Evolutionary conservation across 2,113 vertebrate species (phyloP).

Genomic region (Rhea pennata): DNA sequence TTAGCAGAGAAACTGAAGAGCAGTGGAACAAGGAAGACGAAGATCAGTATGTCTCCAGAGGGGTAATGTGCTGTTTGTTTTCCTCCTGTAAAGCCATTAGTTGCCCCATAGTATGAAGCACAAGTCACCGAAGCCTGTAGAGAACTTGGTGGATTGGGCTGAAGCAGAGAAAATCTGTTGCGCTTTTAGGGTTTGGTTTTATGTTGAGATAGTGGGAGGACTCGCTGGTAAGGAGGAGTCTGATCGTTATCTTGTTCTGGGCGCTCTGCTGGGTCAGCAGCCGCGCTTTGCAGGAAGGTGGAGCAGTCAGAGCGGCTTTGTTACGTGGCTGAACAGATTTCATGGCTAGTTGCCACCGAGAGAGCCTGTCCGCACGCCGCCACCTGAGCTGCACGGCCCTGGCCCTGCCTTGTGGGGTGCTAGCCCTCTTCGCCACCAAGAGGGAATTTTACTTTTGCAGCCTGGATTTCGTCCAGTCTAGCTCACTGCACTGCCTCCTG

Average conservation of each 20-base stretch:
- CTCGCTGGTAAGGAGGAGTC: too few relatives aligned
- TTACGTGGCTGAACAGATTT: accelerated
- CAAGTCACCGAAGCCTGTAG: background rate
- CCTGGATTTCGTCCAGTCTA: too few relatives aligned
- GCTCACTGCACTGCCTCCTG: too few relatives aligned
- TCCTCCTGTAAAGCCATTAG: background rate
- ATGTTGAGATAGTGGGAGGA: background rate
- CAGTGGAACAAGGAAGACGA: background rate
- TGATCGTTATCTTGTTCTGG: too few relatives aligned
- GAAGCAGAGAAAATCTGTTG: background rate
- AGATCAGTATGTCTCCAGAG: background rate
- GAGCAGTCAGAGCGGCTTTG: background rate
- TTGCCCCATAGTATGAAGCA: background rate
- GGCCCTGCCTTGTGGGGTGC: too few relatives aligned
- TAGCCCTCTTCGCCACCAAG: too few relatives aligned
- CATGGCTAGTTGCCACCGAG: background rate
- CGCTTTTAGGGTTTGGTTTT: background rate
- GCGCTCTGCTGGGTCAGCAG: too few relatives aligned
- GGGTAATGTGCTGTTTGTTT: background rate
- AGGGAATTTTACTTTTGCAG: too few relatives aligned
- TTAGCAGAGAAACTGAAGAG: background rate
- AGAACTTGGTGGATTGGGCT: background rate
- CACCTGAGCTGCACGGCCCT: too few relatives aligned
- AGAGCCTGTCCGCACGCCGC: too few relatives aligned
- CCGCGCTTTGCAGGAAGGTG: too few relatives aligned